A percentile compares a stretch with the other conserved stretches of the same genome.
phyloP scores from a whole-genome alignment of 2,888 invertebrate genomes.

The Mesochorus sp. region DNA sequence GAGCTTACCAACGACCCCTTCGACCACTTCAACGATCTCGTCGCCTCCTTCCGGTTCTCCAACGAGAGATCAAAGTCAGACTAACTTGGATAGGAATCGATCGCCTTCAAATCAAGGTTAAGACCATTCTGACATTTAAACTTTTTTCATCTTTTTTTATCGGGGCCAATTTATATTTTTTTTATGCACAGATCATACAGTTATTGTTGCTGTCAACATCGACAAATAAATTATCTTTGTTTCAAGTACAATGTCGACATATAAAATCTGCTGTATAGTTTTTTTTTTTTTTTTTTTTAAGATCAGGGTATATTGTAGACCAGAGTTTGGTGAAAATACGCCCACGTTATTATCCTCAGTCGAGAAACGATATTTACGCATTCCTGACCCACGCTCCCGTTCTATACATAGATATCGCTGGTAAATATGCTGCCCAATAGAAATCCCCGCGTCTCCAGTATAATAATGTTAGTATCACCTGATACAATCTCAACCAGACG shows the following conservation, averaged over 20 bases:
- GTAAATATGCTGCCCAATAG: slow-evolving; percentile 36
- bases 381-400: slow-evolving; percentile 77
- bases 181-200: too few relatives aligned
- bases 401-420: slow-evolving; percentile 74
- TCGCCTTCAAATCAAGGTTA: slow-evolving; percentile 74
- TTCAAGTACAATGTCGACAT: background rate
- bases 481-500: slow-evolving; percentile 63
- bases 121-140: background rate
- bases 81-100: slow-evolving; percentile 64
- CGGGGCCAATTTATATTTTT: too few relatives aligned
- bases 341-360: slow-evolving; percentile 69
- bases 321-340: slow-evolving; percentile 59
- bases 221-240: background rate
- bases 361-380: slow-evolving; percentile 78
- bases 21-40: slow-evolving; percentile 62
- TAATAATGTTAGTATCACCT: slow-evolving; percentile 69
- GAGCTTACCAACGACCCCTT: slow-evolving; percentile 76
- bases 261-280: too few relatives aligned
- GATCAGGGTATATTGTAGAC: slow-evolving; percentile 20
- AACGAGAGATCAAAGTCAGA: slow-evolving; percentile 56
- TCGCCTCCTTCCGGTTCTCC: slow-evolving; percentile 64
- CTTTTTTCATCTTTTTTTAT: background rate
- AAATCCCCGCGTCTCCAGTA: slow-evolving; percentile 65
- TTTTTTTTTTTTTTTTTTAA: background rate
- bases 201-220: background rate